Evolutionary conservation across 2,797 vertebrate species (phyloP).

Genomic region (Sebastes ruberrimus): DNA sequence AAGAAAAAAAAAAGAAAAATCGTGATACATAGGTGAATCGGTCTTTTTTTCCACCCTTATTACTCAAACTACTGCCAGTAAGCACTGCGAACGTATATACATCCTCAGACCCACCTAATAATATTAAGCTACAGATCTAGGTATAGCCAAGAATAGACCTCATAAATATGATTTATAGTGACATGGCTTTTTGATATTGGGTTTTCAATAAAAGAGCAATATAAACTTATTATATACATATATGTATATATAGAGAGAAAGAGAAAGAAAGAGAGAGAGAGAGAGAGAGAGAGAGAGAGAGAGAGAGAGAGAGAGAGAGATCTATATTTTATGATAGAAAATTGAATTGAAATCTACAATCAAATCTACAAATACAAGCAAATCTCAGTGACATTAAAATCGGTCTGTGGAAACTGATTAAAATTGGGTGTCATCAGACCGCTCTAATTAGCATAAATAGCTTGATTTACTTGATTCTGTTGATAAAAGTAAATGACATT

Average conservation of each 20-base stretch:
- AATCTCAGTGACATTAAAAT: not conserved
- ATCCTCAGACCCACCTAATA: not conserved
- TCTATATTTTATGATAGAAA: not conserved
- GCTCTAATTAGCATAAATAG: constrained; percentile 15
- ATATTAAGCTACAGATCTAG: not conserved
- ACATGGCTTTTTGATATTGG: not conserved
- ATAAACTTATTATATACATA: not conserved
- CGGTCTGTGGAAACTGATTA: constrained; percentile 9
- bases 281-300: no score
- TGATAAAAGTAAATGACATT: constrained; percentile 20
- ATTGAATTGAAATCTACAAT: not conserved
- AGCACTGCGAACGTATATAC: not conserved
- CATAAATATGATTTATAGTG: not conserved
- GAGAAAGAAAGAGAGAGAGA: no score
- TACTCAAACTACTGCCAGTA: not conserved
- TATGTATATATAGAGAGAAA: no score
- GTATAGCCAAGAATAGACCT: not conserved
- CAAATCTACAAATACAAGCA: constrained; percentile 4
- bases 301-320: no score
- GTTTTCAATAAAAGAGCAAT: not conserved
- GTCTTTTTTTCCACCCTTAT: not conserved
- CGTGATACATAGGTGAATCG: no score
- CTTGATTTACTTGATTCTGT: constrained; percentile 28
- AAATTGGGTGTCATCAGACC: constrained; percentile 6
- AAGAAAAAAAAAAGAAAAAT: no score